These are phyloP conservation scores for Cyphomyrus plagiostoma DNA, from an alignment of 2,113 vertebrate genomes.

Conservation along the genomic window DNA sequence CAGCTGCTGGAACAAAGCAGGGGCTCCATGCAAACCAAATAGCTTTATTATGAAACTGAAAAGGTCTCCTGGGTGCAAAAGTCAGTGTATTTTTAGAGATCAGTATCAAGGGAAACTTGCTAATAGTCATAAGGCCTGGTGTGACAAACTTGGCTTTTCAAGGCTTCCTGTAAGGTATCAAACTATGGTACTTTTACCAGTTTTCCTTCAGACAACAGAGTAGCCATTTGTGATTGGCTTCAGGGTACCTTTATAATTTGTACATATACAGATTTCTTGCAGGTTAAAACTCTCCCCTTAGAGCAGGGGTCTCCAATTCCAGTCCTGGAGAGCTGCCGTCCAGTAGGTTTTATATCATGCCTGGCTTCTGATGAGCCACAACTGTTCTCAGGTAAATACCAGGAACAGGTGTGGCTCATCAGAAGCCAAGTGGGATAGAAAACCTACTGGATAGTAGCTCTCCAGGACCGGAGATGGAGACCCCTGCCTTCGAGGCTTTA, in stretches of 20 bases:
- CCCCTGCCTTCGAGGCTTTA: neutral
- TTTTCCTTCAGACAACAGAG: neutral
- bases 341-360: no score
- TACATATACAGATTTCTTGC: neutral
- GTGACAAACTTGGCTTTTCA: neutral
- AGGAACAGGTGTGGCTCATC: no score
- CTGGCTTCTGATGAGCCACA: no score
- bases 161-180: neutral
- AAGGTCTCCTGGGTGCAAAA: slow-evolving; percentile 1
- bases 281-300: neutral
- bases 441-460: no score
- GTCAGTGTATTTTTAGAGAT: neutral
- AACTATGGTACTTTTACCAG: neutral
- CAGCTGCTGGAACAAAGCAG: neutral
- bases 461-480: no score
- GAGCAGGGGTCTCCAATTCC: neutral
- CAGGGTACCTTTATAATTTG: neutral
- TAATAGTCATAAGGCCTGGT: neutral
- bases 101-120: neutral
- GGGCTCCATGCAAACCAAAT: neutral
- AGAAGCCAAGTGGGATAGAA: no score
- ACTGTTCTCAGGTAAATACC: no score
- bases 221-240: neutral
- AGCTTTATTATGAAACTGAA: neutral
- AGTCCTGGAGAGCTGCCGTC: no score